Conservation (phyloP, 2,888 invertebrate genomes). For the Conistra vaccinii region DNA sequence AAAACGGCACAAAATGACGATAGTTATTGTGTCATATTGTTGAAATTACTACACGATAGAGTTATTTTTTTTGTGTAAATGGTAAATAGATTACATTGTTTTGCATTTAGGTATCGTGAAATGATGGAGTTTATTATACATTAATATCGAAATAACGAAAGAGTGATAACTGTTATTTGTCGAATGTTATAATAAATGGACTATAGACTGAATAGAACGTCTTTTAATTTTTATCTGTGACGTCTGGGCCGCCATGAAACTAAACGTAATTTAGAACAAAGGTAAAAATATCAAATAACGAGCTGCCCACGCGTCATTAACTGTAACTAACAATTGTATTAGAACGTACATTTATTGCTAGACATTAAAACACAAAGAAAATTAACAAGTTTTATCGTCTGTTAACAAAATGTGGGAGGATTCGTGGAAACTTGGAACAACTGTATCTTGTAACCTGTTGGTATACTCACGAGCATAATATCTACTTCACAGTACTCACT, state of each 20-base stretch:
- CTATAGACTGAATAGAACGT: neutral
- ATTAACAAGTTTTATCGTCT: slow-evolving; percentile 23
- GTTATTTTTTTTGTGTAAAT: too few species aligned
- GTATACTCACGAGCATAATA: neutral
- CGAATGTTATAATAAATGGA: too few species aligned
- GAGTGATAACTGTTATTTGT: too few species aligned
- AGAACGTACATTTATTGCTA: slow-evolving; percentile 25
- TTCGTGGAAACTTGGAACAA: slow-evolving; percentile 17
- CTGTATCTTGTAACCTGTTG: neutral
- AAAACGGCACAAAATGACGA: too few species aligned
- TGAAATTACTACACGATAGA: too few species aligned
- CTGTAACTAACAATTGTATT: slow-evolving; percentile 32
- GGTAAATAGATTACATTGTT: too few species aligned
- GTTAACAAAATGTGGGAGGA: slow-evolving; percentile 22
- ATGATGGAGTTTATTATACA: too few species aligned
- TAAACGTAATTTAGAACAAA: slow-evolving; percentile 16
- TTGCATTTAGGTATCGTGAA: too few species aligned
- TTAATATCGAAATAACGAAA: too few species aligned
- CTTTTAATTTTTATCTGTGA: neutral
- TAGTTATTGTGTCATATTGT: too few species aligned
- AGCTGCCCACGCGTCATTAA: slow-evolving; percentile 19
- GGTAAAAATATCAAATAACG: slow-evolving; percentile 9
- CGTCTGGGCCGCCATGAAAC: neutral
- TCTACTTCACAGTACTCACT: too few species aligned
- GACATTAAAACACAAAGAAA: slow-evolving; percentile 35